phyloP scores from a whole-genome alignment of 2,888 invertebrate species.

The Drosophila vallismaia region DNA sequence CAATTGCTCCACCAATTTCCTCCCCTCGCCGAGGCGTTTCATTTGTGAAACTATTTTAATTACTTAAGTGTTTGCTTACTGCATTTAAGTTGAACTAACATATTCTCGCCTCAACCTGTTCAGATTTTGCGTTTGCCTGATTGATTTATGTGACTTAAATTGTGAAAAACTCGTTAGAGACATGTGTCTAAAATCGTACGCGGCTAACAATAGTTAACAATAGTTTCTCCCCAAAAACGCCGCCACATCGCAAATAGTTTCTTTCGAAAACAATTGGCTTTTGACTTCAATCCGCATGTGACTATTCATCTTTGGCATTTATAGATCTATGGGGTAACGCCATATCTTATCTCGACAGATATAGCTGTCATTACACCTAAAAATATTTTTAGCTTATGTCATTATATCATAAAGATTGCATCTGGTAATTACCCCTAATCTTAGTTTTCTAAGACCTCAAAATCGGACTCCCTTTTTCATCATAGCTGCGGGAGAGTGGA shows the following conservation, averaged over 20 bases:
- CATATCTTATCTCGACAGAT: conserved; percentile 23
- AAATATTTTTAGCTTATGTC: conserved; percentile 22
- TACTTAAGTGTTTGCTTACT: conserved; percentile 42
- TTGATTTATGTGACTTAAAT: conserved; percentile 32
- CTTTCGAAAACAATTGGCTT: neutral
- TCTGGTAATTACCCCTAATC: neutral
- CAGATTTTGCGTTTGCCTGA: conserved; percentile 31
- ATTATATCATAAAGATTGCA: conserved; percentile 19
- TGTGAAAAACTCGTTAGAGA: conserved; percentile 20
- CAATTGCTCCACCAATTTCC: conserved; percentile 34
- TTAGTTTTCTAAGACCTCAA: neutral
- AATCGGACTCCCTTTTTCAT: no score
- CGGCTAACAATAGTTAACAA: conserved; percentile 1
- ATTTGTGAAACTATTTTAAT: conserved; percentile 20
- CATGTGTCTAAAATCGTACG: conserved; percentile 20
- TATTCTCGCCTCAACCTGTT: conserved; percentile 29
- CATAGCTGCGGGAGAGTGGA: no score
- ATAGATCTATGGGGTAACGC: neutral
- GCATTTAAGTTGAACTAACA: conserved; percentile 23
- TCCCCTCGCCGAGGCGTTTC: conserved; percentile 9
- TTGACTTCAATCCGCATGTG: neutral
- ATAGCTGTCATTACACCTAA: conserved; percentile 5
- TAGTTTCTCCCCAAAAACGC: conserved; percentile 1
- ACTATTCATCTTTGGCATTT: conserved; percentile 15
- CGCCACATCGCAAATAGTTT: neutral